Conservation (phyloP, 2,113 vertebrate species). For the Ictidomys tridecemlineatus region DNA sequence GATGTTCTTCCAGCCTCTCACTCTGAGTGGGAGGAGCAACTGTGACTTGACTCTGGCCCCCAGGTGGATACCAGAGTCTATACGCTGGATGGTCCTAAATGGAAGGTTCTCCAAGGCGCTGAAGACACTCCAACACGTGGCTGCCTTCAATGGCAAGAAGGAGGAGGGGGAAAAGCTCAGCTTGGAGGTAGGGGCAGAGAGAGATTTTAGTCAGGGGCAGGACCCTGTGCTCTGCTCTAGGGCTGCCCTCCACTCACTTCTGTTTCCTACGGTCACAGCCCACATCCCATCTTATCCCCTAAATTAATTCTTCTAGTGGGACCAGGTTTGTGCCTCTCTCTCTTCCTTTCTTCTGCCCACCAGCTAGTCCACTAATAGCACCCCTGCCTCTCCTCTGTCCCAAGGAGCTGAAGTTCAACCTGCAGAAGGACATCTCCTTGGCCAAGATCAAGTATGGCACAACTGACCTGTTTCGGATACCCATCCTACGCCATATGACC, state of each 20-base stretch:
- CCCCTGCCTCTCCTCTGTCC: not conserved
- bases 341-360: not conserved
- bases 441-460: slow-evolving; percentile 71
- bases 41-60: slow-evolving; percentile 25
- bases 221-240: not conserved
- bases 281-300: not conserved
- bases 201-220: not conserved
- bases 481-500: slow-evolving; percentile 70
- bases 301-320: not conserved
- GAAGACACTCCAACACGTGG: slow-evolving; percentile 88
- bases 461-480: slow-evolving; percentile 69
- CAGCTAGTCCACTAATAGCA: not conserved
- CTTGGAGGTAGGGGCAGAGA: slow-evolving; percentile 86
- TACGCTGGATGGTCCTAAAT: slow-evolving; percentile 91
- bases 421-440: slow-evolving; percentile 89
- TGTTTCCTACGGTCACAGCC: not conserved
- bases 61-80: slow-evolving; percentile 94
- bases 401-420: slow-evolving; percentile 89
- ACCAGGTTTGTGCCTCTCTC: not conserved
- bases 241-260: not conserved
- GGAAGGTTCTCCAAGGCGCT: slow-evolving; percentile 89
- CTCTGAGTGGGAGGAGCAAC: not conserved
- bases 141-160: slow-evolving; percentile 88
- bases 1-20: not conserved
- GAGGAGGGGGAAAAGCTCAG: slow-evolving; percentile 90